These are phyloP conservation scores for Macrosoma leucophasiata DNA, from an alignment of 2,888 invertebrate species.

Conservation along the genomic window DNA sequence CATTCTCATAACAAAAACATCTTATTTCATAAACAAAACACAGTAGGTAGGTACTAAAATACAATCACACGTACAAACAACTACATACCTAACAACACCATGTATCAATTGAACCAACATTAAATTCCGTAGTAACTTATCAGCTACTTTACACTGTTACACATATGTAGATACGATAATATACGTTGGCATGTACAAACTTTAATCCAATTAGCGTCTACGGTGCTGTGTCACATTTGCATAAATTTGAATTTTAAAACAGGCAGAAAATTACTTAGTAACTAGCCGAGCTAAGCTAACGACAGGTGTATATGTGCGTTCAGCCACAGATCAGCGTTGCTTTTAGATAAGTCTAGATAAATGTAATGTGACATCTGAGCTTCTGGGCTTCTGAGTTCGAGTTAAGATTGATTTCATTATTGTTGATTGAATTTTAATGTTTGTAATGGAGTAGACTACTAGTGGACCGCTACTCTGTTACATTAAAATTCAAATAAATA, in stretches of 20 bases:
- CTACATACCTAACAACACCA: background rate
- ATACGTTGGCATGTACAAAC: constrained; percentile 29
- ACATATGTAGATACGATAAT: constrained; percentile 25
- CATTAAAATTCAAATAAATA: too few relatives aligned
- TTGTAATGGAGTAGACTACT: too few relatives aligned
- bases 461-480: too few relatives aligned
- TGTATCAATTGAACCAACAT: constrained; percentile 5
- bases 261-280: constrained; percentile 49
- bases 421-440: background rate
- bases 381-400: background rate
- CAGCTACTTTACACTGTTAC: constrained; percentile 30
- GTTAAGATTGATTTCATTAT: background rate
- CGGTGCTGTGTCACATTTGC: constrained; percentile 55
- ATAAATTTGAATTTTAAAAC: constrained; percentile 66
- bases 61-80: constrained; percentile 1
- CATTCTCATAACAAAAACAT: too few relatives aligned
- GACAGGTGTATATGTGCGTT: constrained; percentile 39
- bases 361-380: background rate
- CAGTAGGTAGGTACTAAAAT: constrained; percentile 3
- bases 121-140: constrained; percentile 24
- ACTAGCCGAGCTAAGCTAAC: constrained; percentile 29
- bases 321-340: constrained; percentile 3
- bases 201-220: constrained; percentile 63
- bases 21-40: too few relatives aligned
- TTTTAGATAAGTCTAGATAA: constrained; percentile 1